Percentiles rank a stretch among this genome's conserved stretches.
These are phyloP conservation scores for Hymenopus coronatus DNA, from an alignment of 2,888 invertebrate species.

Conservation along the genomic window DNA sequence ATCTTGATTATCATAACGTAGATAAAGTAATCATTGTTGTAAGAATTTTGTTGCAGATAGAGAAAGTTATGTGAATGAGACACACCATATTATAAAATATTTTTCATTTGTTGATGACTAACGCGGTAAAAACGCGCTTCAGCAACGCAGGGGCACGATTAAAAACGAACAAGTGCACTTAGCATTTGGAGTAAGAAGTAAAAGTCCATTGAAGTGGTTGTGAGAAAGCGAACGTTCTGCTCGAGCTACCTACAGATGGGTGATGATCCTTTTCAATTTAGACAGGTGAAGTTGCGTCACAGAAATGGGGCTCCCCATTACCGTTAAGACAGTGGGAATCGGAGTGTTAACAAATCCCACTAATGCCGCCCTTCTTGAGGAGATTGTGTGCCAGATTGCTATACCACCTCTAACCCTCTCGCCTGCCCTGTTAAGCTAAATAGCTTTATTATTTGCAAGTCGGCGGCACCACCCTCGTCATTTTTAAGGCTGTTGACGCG, in stretches of 20 bases:
- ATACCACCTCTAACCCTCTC: background rate
- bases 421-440: background rate
- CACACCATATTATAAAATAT: too few relatives aligned
- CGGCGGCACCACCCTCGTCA: background rate
- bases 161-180: background rate
- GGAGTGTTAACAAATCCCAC: background rate
- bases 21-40: too few relatives aligned
- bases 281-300: background rate
- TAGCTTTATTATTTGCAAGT: background rate
- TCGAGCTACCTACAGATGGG: background rate
- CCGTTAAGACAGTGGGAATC: background rate
- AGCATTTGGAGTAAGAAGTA: background rate
- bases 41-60: too few relatives aligned
- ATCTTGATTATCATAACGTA: too few relatives aligned
- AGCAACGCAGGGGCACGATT: background rate
- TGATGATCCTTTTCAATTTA: background rate
- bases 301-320: background rate
- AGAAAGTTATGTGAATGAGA: too few relatives aligned
- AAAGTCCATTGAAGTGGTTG: background rate
- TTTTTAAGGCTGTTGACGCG: background rate
- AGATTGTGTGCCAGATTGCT: background rate
- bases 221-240: background rate
- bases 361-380: background rate
- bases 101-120: too few relatives aligned
- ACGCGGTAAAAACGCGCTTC: too few relatives aligned